A percentile compares a stretch with the other conserved stretches of the same genome.
Evolutionary conservation across 2,888 invertebrate species (phyloP).

Genomic region (Bimastos eiseni): DNA sequence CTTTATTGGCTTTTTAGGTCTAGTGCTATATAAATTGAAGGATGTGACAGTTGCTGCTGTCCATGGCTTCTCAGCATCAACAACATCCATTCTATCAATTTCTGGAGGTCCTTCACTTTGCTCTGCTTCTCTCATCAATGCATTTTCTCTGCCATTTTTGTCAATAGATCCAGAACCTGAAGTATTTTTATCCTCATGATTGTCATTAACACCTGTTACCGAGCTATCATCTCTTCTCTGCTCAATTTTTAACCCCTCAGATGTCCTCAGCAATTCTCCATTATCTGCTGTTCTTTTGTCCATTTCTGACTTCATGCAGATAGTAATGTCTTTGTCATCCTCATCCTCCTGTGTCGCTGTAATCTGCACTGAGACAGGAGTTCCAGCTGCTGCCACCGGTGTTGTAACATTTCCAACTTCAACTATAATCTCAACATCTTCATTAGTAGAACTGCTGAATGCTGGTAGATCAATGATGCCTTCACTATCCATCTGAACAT

Average conservation of each 20-base stretch:
- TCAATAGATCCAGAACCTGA: neutral
- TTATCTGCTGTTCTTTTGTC: neutral
- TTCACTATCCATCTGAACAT: slow-evolving; percentile 24
- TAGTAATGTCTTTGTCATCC: neutral
- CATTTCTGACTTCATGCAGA: neutral
- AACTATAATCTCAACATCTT: slow-evolving; percentile 10
- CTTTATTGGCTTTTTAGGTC: neutral
- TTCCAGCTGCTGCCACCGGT: neutral
- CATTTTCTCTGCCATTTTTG: neutral
- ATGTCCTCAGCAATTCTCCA: slow-evolving; percentile 23
- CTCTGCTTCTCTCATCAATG: neutral
- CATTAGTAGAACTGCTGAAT: neutral
- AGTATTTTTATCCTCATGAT: slow-evolving; percentile 14
- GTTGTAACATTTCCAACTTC: slow-evolving; percentile 23
- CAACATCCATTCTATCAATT: neutral
- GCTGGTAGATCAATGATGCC: slow-evolving; percentile 16
- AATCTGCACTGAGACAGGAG: neutral
- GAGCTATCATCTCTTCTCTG: slow-evolving; percentile 1
- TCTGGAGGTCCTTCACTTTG: neutral
- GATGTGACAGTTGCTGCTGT: neutral
- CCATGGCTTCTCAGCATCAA: neutral
- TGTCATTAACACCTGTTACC: slow-evolving; percentile 1
- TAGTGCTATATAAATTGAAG: slow-evolving; percentile 15
- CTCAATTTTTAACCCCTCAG: slow-evolving; percentile 18
- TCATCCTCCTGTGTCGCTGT: neutral